These are phyloP conservation scores for Philereme transversata DNA, from an alignment of 2,888 invertebrate species.

Conservation along the genomic window DNA sequence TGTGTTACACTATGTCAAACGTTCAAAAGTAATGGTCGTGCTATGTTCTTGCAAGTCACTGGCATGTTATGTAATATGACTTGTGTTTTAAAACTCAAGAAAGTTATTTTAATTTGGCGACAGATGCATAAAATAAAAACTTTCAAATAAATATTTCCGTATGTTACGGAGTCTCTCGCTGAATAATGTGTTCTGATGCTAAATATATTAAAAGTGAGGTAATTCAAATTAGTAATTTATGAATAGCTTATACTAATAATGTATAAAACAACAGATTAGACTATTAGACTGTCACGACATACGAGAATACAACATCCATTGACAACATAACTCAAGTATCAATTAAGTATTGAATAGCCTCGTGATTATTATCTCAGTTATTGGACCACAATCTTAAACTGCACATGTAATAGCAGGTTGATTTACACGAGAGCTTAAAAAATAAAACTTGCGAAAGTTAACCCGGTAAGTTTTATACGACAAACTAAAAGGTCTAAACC, in stretches of 20 bases:
- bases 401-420: not conserved
- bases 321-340: not conserved
- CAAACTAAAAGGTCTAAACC: not conserved
- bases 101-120: constrained; percentile 14
- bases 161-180: constrained; percentile 17
- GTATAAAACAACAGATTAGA: not conserved
- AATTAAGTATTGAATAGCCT: not conserved
- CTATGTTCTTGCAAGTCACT: constrained; percentile 11
- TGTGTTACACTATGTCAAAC: not conserved
- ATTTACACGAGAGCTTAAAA: not conserved
- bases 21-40: constrained; percentile 29
- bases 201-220: not conserved
- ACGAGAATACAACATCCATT: not conserved
- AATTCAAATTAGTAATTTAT: not conserved
- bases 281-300: not conserved
- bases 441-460: not conserved
- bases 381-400: not conserved
- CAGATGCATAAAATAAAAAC: constrained; percentile 21
- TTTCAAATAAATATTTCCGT: constrained; percentile 27
- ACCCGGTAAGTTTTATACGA: not conserved
- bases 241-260: not conserved
- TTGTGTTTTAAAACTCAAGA: constrained; percentile 4
- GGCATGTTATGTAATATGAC: constrained; percentile 12
- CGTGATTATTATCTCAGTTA: not conserved
- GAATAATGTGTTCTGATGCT: constrained; percentile 8